phyloP scores from a whole-genome alignment of 2,888 invertebrate genomes.

The Heliothis peltigera region DNA sequence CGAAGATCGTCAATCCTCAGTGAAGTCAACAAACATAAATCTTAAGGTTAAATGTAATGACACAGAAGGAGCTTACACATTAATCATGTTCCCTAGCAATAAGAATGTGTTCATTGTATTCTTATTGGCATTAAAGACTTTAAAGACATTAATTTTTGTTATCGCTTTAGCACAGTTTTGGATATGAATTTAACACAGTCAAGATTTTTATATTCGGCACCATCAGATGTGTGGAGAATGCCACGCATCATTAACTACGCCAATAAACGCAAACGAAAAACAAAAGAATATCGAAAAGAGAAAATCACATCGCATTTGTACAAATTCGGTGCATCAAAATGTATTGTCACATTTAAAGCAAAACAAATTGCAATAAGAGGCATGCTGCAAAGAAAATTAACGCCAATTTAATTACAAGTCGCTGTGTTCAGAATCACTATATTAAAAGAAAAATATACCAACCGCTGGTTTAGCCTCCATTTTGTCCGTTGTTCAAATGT shows the following conservation, averaged over 20 bases:
- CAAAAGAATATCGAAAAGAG: not conserved
- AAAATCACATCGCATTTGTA: conserved; percentile 18
- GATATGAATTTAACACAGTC: not conserved
- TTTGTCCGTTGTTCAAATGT: conserved; percentile 48
- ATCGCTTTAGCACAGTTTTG: conserved; percentile 19
- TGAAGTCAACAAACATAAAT: conserved; percentile 21
- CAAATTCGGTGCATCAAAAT: conserved; percentile 4
- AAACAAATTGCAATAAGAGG: conserved; percentile 28
- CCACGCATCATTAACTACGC: conserved; percentile 2
- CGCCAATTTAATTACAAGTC: conserved; percentile 53
- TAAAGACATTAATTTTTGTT: not conserved
- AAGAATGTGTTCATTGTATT: conserved; percentile 13
- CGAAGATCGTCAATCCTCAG: conserved; percentile 6
- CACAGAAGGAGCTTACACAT: conserved; percentile 21
- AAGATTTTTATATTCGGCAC: not conserved
- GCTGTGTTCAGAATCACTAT: conserved; percentile 46
- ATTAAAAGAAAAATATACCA: conserved; percentile 60
- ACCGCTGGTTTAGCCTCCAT: conserved; percentile 75
- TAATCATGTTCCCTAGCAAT: conserved; percentile 6
- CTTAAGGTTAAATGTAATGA: not conserved
- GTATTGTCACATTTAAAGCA: conserved; percentile 14
- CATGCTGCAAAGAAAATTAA: conserved; percentile 47
- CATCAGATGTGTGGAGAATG: not conserved
- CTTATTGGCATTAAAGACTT: not conserved
- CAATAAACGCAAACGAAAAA: conserved; percentile 9